Base-by-base conservation (phyloP, 2,113 vertebrate species). In the Odontesthes bonariensis region DNA sequence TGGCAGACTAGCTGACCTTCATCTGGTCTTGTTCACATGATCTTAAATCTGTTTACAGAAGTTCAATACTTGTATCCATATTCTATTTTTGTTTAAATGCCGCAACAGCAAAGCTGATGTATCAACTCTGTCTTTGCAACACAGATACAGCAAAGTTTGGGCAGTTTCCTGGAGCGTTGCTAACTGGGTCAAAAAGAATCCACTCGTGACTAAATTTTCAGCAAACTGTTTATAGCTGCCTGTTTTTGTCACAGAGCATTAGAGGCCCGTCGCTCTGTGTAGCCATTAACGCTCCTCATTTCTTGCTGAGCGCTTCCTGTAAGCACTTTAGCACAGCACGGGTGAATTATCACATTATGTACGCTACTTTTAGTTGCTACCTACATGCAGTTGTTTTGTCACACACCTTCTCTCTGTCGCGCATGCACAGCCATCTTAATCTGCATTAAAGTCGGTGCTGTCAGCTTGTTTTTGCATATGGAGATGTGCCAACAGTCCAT, bases 141-240 rank as follows among this genome's bases (percentile, higher is more conserved):
- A 27, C 8, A n/a, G 46, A 38, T 38, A 7, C 11, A 56, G 51
- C n/a, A 44, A 57, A 53, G 19, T 65, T 66, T 5, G 23, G 13
- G 56, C 3, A 59, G 3, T 60, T 47, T 40, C 38, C 19, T 44
- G 49, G 17, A 31, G 9, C 22, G 3, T 4, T 16, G 38, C 12
- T 51, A 73, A 81, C 11, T 62, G 65, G 68, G 65, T 77, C 78
- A 74, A 35, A n/a, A 16, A n/a, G 60, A 62, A 65, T 47, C 42
- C 10, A 19, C 19, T 12, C 27, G 33, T 62, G 60, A 55, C 81
- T 62, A 54, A 44, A 52, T 69, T 68, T 69, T 72, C 40, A 38
- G 27, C 31, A 31, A 62, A n/a, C 1, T 8, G 0, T 47, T 54
- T 53, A 22, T 6, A 47, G 52, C 52, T 59, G 64, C 38, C n/a